Evolutionary conservation across 2,888 invertebrate species (phyloP), one percentile per base, ranked within the genome.

Genomic region (Gryllus longicercus): DNA sequence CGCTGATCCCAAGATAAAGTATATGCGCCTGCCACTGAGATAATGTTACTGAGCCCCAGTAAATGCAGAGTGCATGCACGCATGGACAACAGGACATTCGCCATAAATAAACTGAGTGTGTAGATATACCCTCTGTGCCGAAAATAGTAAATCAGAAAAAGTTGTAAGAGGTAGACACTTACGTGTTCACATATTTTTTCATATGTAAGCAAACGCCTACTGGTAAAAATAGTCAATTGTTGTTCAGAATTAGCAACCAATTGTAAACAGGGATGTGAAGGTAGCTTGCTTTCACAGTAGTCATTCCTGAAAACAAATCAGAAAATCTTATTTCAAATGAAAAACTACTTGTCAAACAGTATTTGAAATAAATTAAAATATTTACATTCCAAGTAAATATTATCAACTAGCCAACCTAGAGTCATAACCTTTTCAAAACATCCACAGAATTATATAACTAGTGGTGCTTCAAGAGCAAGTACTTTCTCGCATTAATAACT

Each of bases 181-280:
- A 86, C 85, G 0, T 90, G 89, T 81, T 93, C 92, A 38, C 87
- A 86, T 1, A 90, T 86, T 88, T 97, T 98, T 87, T 93, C 92
- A 87, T 95, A 96, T 0, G 97, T 96, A 50, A 98, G 90, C 75
- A 98, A 89, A 77, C 97, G 88, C 49, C 98, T 89, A 16, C 96
- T 92, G 0, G 96, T 93, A 84, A 93, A 91, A 84, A 91, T 92
- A 18, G 94, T 95, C 78, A 99, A 88, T 23, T 92, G 88, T 87
- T 99, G 99, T 87, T 99, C 98, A 12, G 95, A 95, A 88, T 96
- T 98, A 38, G 92, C 92, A 63, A 95, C 88, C 79, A 99, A 87
- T 81, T 88, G 85, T 81, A 99, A 88, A 85, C 94, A 93, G 2
- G 93, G 92, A 88, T 99, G 96, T 8, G 88, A 87, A 0, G 99